Evolutionary conservation across 2,797 vertebrate genomes (phyloP).

Genomic region (Poecile montanus): DNA sequence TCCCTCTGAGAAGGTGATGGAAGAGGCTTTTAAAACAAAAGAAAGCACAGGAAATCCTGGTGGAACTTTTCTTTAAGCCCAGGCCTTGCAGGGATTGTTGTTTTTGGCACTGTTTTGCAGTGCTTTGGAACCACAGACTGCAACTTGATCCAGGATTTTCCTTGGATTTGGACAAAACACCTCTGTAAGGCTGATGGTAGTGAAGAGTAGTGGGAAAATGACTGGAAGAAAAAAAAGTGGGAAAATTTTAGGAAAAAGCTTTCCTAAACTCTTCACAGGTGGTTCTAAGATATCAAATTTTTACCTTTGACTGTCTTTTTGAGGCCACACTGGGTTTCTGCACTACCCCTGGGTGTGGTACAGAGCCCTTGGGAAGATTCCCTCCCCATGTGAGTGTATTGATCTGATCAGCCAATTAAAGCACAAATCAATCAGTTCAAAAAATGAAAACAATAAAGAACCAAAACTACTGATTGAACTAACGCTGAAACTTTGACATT

Average conservation of each 20-base stretch:
- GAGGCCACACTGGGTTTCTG: not conserved
- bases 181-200: not conserved
- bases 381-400: rapidly evolving
- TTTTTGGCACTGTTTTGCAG: not conserved
- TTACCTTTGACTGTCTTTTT: not conserved
- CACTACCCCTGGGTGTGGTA: not conserved
- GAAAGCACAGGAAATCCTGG: not conserved
- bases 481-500: not conserved
- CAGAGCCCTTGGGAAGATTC: not conserved
- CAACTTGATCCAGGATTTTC: rapidly evolving
- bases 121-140: not conserved
- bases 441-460: not conserved
- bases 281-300: not conserved
- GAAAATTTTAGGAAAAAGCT: not conserved
- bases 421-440: not conserved
- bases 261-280: not conserved
- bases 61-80: not conserved
- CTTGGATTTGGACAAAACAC: not conserved
- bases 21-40: not conserved
- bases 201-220: not conserved
- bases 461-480: not conserved
- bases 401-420: not conserved
- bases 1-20: not conserved
- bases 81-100: not conserved
- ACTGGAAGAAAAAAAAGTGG: not conserved